Evolutionary conservation across 1,140 invertebrate genomes (phyloP), one percentile per base, ranked within the genome.

Genomic region (Diorhabda elongata): DNA sequence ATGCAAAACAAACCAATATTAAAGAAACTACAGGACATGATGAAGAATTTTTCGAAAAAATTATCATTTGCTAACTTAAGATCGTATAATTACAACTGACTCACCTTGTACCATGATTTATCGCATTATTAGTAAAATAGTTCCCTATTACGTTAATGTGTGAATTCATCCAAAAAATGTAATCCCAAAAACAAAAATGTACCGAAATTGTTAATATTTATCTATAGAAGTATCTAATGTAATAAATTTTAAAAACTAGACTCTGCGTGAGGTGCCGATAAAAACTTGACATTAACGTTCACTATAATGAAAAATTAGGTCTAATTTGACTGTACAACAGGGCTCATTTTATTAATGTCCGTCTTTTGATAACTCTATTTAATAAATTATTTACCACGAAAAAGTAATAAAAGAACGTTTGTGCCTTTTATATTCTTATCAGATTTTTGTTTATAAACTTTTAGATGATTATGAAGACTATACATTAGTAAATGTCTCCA

Each of bases 291-390:
- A 52, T 52, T 52, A 52, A 52, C n/a, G 6, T 52, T 52, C n/a
- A 52, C 47, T 52, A 52, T 52, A n/a, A 52, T 52, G 47, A 52
- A 52, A 8, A 52, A 52, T 52, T 52, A 52, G 6, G 47, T 52
- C 47, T n/a, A 52, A 52, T 52, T 52, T 52, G n/a, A n/a, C 6
- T 52, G 47, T 52, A 52, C n/a, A 52, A 52, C 47, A 52, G 47
- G 47, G 47, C 47, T 52, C 47, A 52, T 52, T 52, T 52, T 52
- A 52, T 52, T 52, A 52, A 52, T 52, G 47, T 52, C 47, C 47
- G n/a, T n/a, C 47, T 52, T n/a, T 52, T 52, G 47, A 52, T 52
- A 52, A 52, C 47, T 52, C n/a, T 52, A 52, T 52, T 52, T 52
- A 52, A 52, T 52, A 52, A 52, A 52, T 52, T 52, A 52, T 52